A percentile compares a stretch with the other conserved stretches of the same genome.
Conservation (phyloP, 2,113 vertebrate species). For the Butorides virescens region DNA sequence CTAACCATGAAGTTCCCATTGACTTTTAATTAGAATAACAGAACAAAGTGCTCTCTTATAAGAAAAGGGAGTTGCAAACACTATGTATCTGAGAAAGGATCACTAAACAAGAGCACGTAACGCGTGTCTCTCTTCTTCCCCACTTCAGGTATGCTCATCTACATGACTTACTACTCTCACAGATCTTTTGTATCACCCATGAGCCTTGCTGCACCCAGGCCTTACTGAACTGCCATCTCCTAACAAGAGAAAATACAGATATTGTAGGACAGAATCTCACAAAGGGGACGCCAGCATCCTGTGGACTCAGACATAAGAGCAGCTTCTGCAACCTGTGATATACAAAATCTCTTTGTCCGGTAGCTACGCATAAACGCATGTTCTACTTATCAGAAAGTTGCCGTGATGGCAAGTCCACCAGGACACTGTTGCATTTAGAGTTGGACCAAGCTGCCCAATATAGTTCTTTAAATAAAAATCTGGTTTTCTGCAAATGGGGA, state of each 20-base stretch:
- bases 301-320: not conserved
- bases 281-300: not conserved
- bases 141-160: not conserved
- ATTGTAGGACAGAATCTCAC: not conserved
- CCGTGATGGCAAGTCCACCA: not conserved
- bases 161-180: not conserved
- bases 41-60: not conserved
- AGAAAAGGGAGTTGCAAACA: not conserved
- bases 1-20: not conserved
- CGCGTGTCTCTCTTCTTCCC: not conserved
- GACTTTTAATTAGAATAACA: not conserved
- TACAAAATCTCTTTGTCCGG: not conserved
- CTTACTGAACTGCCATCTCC: not conserved
- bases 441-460: not conserved
- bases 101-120: not conserved
- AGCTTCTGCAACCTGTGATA: not conserved
- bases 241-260: not conserved
- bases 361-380: not conserved
- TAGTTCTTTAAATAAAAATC: not conserved
- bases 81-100: not conserved
- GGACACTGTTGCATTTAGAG: not conserved
- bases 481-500: not conserved
- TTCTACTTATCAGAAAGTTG: not conserved
- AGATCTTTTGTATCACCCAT: not conserved
- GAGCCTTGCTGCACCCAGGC: not conserved